Base-by-base conservation (phyloP, 1,140 invertebrate species). In the Diachasma alloeum region DNA sequence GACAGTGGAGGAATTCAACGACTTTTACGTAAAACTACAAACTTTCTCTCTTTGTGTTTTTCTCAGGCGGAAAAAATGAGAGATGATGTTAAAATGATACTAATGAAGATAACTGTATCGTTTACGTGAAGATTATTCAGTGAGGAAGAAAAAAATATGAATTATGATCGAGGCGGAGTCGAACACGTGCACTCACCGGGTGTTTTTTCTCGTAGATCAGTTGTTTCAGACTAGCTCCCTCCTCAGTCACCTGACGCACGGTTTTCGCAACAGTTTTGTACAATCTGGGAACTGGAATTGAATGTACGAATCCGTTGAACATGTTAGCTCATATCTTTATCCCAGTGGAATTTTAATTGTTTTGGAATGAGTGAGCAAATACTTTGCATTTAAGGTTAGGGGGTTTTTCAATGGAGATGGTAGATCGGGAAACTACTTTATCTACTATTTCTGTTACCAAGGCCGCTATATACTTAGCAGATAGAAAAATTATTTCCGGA, bases 231-330 rank as follows among this genome's bases (percentile, higher is more conserved):
- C 93, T 94, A 48, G 90, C 92, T 78, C 93, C 92, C 83, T 94
- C 91, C 72, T 93, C 92, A 72, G 91, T 87, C 15, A 94, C 92
- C 83, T 92, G 86, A 84, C 92, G 91, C 31, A 94, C 87, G 73
- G 95, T 92, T 84, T 92, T 92, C 1, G 93, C 91, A 22, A 93
- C 92, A 77, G 91, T 83, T 90, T 94, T 95, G 85, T 95, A 97
- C 84, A 95, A 88, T 84, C 92, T 91, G 53, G 95, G 95, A 78
- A 96, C 93, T 91, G 92, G 94, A 46, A 95, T 85, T 48, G 94
- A 95, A 88, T 95, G 94, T 79, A 91, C 89, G 86, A 93, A 93
- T 70, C 79, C 82, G 48, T 81, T 77, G 75, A 80, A 82, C 85
- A 87, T 87, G 67, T 80, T 86, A 82, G 76, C 36, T 59, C 63